These are phyloP conservation scores for Ceratina calcarata DNA, from an alignment of 1,140 invertebrate species.

Conservation along the genomic window DNA sequence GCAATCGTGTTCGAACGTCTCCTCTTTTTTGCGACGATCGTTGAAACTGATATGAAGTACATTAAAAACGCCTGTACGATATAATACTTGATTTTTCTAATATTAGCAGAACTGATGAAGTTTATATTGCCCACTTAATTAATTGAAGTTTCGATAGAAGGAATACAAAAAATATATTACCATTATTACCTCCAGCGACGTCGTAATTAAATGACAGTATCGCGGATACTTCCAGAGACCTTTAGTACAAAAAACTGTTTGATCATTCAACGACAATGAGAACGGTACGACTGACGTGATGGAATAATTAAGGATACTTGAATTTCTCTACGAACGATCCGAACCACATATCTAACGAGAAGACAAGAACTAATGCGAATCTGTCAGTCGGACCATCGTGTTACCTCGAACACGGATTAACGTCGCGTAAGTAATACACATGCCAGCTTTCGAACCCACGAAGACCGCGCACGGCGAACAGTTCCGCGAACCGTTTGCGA, in stretches of 20 bases:
- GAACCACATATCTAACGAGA: background rate
- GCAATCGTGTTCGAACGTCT: too few species aligned
- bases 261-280: background rate
- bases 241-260: background rate
- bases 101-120: too few species aligned
- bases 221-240: background rate
- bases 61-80: too few species aligned
- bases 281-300: too few species aligned
- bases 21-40: too few species aligned
- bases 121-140: background rate
- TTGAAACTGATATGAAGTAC: too few species aligned
- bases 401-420: constrained; percentile 1
- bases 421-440: background rate
- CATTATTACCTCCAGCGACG: background rate
- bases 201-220: background rate
- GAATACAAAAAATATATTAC: background rate
- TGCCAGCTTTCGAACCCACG: background rate
- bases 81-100: too few species aligned
- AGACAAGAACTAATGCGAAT: too few species aligned
- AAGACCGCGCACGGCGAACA: background rate
- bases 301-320: background rate
- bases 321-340: too few species aligned
- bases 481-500: constrained; percentile 28
- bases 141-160: background rate
- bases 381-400: background rate